Evolutionary conservation across 1,140 invertebrate genomes (phyloP).

Genomic region (Condylostylus longicornis): DNA sequence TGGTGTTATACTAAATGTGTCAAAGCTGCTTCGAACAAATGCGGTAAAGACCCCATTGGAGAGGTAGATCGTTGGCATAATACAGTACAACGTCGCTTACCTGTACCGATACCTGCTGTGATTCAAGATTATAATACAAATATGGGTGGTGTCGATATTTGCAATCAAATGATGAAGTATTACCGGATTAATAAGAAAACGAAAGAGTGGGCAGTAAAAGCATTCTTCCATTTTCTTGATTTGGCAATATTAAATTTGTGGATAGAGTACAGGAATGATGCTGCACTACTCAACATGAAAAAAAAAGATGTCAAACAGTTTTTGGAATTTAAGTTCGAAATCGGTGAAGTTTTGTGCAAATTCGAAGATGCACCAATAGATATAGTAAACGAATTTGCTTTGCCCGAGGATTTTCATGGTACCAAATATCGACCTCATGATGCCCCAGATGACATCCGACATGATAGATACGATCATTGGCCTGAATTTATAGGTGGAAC

Average conservation of each 20-base stretch:
- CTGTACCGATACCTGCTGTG: conserved; percentile 6
- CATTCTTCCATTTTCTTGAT: conserved; percentile 11
- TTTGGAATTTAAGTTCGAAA: conserved; percentile 1
- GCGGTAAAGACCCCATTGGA: conserved; percentile 1
- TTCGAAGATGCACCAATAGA: not conserved
- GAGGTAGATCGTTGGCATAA: not conserved
- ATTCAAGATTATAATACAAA: conserved; percentile 7
- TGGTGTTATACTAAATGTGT: conserved; percentile 2
- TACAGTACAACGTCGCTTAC: conserved; percentile 4
- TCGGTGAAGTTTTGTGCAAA: not conserved
- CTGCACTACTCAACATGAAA: not conserved
- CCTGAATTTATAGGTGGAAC: not conserved
- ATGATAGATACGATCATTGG: conserved; percentile 2
- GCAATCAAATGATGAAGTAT: conserved; percentile 9
- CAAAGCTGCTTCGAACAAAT: not conserved
- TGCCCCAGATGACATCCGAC: not conserved
- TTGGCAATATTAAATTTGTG: conserved; percentile 9
- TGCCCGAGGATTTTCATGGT: not conserved
- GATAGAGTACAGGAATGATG: conserved; percentile 6
- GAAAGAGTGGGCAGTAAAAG: conserved; percentile 10
- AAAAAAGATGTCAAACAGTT: not conserved
- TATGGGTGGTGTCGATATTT: conserved; percentile 8
- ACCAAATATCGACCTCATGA: conserved; percentile 2
- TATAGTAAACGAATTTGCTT: not conserved
- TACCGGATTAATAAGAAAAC: conserved; percentile 9